phyloP scores from a whole-genome alignment of 2,797 vertebrate genomes.

The Notoglanidium macrostoma region DNA sequence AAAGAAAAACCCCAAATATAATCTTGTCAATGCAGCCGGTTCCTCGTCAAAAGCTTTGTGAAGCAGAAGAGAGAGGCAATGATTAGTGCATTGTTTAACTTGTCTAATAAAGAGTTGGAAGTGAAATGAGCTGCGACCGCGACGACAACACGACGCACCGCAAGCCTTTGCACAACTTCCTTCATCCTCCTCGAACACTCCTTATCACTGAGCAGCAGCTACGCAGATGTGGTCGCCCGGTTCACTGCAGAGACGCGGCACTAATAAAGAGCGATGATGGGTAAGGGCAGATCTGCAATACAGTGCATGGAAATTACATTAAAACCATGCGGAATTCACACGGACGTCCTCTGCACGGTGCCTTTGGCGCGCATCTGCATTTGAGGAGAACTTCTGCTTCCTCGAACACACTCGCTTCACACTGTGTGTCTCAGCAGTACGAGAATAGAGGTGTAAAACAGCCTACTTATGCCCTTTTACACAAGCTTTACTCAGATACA shows the following conservation, averaged over 20 bases:
- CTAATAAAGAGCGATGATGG: neutral
- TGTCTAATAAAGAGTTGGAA: neutral
- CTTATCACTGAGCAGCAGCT: slow-evolving; percentile 35
- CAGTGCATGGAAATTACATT: neutral
- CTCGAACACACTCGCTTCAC: slow-evolving; percentile 31
- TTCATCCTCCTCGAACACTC: neutral
- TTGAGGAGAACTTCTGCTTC: slow-evolving; percentile 46
- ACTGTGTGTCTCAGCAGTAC: slow-evolving; percentile 26
- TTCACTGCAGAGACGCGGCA: neutral
- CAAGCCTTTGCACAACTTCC: slow-evolving; percentile 37
- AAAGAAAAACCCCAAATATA: slow-evolving; percentile 7
- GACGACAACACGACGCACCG: neutral
- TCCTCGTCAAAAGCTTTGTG: neutral
- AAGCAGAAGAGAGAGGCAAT: neutral
- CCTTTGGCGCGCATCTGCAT: neutral
- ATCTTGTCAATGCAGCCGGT: neutral
- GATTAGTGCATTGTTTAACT: neutral
- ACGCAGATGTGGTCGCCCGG: neutral
- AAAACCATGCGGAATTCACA: slow-evolving; percentile 33
- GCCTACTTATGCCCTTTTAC: slow-evolving; percentile 14
- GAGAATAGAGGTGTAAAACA: slow-evolving; percentile 37
- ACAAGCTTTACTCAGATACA: slow-evolving; percentile 3
- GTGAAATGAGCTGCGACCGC: neutral
- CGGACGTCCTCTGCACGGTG: neutral
- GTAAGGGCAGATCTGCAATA: neutral